These are phyloP conservation scores for Bimastos eiseni DNA, from an alignment of 2,888 invertebrate genomes.

Conservation along the genomic window DNA sequence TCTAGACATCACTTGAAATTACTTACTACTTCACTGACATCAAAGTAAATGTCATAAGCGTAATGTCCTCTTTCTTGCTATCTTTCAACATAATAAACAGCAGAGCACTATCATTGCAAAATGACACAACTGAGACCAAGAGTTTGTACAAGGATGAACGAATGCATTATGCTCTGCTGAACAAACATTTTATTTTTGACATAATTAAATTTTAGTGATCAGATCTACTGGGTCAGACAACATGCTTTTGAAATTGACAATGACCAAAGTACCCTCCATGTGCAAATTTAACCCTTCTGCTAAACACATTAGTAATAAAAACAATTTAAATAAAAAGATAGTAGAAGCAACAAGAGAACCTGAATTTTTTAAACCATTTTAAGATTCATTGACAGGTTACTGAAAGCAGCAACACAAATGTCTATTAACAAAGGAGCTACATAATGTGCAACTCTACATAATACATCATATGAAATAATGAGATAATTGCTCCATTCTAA, in stretches of 20 bases:
- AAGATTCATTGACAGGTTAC: neutral
- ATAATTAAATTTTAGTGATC: neutral
- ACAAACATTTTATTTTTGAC: neutral
- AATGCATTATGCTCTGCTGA: neutral
- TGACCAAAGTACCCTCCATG: neutral
- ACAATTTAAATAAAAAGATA: neutral
- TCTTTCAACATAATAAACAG: neutral
- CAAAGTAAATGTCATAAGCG: neutral
- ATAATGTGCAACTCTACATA: too few species aligned
- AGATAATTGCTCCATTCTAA: too few species aligned
- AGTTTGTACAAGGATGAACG: neutral
- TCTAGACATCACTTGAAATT: constrained; percentile 5
- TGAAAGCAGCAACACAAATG: neutral
- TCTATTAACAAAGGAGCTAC: neutral
- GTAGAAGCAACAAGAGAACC: neutral
- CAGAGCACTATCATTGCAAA: neutral
- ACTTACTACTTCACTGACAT: neutral
- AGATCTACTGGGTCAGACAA: neutral
- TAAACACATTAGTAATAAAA: neutral
- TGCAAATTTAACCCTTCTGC: neutral
- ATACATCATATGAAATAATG: too few species aligned
- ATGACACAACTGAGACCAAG: neutral
- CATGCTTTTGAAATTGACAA: neutral
- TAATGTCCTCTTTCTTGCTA: neutral
- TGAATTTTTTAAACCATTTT: neutral